Conservation (phyloP, 2,888 invertebrate genomes). For the Criorhina ranunculi region DNA sequence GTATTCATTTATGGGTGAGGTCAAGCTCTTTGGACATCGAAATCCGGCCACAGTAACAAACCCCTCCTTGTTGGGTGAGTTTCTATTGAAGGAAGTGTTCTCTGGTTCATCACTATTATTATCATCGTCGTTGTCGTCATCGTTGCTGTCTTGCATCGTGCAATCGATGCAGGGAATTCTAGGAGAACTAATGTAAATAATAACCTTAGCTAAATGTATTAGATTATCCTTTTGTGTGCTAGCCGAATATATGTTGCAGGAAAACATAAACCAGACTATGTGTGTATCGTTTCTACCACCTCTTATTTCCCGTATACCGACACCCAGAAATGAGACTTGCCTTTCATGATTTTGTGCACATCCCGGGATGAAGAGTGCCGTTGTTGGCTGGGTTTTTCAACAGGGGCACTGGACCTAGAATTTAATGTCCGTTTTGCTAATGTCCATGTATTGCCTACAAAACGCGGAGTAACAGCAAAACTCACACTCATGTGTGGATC, state of each 20-base stretch:
- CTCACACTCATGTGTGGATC: not conserved
- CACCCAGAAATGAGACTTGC: constrained; percentile 42
- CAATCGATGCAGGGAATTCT: constrained; percentile 46
- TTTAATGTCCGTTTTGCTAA: constrained; percentile 32
- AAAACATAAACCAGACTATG: constrained; percentile 31
- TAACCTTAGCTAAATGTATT: constrained; percentile 69
- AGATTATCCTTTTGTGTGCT: constrained; percentile 63
- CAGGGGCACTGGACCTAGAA: constrained; percentile 11
- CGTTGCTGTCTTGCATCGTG: constrained; percentile 46
- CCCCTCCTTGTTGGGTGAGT: not conserved
- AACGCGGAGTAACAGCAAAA: constrained; percentile 15
- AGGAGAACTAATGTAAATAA: constrained; percentile 66
- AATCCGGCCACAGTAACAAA: constrained; percentile 57
- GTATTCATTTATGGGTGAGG: constrained; percentile 57
- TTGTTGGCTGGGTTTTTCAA: constrained; percentile 24
- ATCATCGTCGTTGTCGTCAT: constrained; percentile 42
- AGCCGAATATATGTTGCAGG: constrained; percentile 48
- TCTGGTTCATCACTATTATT: constrained; percentile 58
- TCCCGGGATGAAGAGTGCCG: not conserved
- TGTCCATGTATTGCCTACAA: constrained; percentile 19
- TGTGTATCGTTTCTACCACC: constrained; percentile 49
- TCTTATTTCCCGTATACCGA: constrained; percentile 50
- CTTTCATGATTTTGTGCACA: constrained; percentile 17
- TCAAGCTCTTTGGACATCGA: constrained; percentile 62
- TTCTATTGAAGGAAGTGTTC: constrained; percentile 43